Conservation (phyloP, 2,113 vertebrate genomes). For the Eleginops maclovinus region DNA sequence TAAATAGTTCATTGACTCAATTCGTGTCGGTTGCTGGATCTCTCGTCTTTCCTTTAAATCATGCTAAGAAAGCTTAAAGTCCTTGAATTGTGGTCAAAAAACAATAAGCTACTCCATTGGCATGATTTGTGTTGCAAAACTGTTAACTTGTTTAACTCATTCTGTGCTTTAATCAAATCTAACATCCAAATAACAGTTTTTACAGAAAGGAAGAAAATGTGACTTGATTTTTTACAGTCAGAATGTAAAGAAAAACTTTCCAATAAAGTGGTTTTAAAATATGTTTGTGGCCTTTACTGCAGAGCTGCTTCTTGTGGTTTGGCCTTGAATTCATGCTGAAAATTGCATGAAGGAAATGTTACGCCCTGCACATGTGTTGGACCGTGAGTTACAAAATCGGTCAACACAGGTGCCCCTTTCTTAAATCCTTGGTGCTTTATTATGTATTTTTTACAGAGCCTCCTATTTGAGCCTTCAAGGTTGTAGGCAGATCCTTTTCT, state of each 20-base stretch:
- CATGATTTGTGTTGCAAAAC: slow-evolving; percentile 26
- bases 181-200: slow-evolving; percentile 1
- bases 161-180: neutral
- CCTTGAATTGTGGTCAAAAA: neutral
- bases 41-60: slow-evolving; percentile 6
- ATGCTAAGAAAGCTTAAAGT: neutral
- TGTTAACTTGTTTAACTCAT: neutral
- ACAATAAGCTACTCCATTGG: neutral
- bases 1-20: slow-evolving; percentile 6
- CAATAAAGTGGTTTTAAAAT: slow-evolving; percentile 40
- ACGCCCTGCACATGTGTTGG: neutral
- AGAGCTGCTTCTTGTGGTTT: slow-evolving; percentile 9
- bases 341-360: neutral
- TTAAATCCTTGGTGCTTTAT: slow-evolving; percentile 7
- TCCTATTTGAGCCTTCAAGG: slow-evolving; percentile 30
- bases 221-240: slow-evolving; percentile 24
- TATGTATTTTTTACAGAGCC: neutral
- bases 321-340: slow-evolving; percentile 8
- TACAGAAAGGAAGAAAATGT: neutral
- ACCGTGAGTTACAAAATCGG: neutral
- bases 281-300: slow-evolving; percentile 11
- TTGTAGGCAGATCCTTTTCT: neutral
- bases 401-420: neutral
- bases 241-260: slow-evolving; percentile 32
- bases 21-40: slow-evolving; percentile 7